Percentiles rank a stretch among this genome's conserved stretches.
These are phyloP conservation scores for Chouioia cunea DNA, from an alignment of 2,888 invertebrate species.

Conservation along the genomic window DNA sequence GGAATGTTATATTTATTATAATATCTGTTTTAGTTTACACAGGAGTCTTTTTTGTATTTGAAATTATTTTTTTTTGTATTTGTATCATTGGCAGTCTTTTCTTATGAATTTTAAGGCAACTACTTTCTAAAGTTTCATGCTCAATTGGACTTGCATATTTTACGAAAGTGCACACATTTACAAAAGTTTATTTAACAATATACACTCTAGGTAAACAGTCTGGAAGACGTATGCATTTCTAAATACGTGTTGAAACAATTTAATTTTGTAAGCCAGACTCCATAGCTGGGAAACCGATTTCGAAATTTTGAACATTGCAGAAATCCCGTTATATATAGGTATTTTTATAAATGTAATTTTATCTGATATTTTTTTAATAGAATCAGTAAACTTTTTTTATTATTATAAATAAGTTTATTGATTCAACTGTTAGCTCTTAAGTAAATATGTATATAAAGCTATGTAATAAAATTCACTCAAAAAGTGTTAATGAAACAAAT, in stretches of 20 bases:
- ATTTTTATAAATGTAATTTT: conserved; percentile 21
- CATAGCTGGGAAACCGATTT: conserved; percentile 16
- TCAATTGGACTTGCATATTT: neutral
- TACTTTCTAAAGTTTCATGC: too few species aligned
- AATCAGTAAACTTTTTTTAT: conserved; percentile 2
- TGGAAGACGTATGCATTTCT: conserved; percentile 11
- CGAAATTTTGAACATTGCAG: conserved; percentile 26
- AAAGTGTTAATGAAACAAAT: conserved; percentile 20
- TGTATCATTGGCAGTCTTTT: too few species aligned
- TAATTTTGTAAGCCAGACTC: conserved; percentile 16
- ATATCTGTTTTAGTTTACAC: too few species aligned
- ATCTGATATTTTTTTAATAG: conserved; percentile 11
- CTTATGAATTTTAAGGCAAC: too few species aligned
- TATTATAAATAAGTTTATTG: conserved; percentile 4
- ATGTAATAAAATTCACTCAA: conserved; percentile 26
- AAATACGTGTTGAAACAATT: conserved; percentile 13
- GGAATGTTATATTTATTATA: neutral
- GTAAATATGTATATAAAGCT: neutral
- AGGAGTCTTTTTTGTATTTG: too few species aligned
- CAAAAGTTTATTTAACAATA: conserved; percentile 16
- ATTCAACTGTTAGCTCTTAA: neutral
- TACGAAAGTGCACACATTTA: neutral
- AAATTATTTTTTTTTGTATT: too few species aligned
- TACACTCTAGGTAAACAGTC: conserved; percentile 11
- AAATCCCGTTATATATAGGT: conserved; percentile 22